Conservation (phyloP, 2,888 invertebrate genomes). For the Diarsia dahlii region DNA sequence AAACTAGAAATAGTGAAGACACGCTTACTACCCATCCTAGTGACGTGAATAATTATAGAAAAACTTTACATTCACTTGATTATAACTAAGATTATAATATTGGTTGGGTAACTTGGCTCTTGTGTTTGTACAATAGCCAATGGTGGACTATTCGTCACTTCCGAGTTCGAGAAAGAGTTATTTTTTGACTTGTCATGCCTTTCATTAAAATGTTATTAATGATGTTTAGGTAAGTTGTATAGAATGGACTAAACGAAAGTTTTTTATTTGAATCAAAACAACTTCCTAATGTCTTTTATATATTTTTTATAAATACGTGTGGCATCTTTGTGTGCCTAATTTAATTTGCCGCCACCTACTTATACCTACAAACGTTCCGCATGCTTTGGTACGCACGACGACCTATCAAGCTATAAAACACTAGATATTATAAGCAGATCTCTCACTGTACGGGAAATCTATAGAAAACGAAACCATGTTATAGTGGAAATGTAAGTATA, state of each 20-base stretch:
- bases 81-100: slow-evolving; percentile 48
- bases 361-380: no score
- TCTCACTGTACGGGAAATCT: no score
- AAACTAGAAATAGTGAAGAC: slow-evolving; percentile 49
- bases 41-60: slow-evolving; percentile 58
- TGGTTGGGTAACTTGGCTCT: slow-evolving; percentile 45
- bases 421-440: no score
- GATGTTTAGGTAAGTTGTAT: slow-evolving; percentile 11
- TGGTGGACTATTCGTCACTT: slow-evolving; percentile 33
- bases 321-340: no score
- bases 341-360: no score
- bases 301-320: no score
- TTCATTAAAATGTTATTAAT: slow-evolving; percentile 28
- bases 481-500: no score
- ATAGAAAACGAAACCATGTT: no score
- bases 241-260: neutral
- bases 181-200: slow-evolving; percentile 28
- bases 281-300: neutral
- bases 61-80: slow-evolving; percentile 48
- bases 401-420: no score
- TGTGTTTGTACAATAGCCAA: slow-evolving; percentile 33
- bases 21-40: slow-evolving; percentile 68
- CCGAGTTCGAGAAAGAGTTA: slow-evolving; percentile 11
- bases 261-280: neutral
- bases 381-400: no score